phyloP scores from a whole-genome alignment of 2,888 invertebrate genomes.

The Mythimna ferrago region DNA sequence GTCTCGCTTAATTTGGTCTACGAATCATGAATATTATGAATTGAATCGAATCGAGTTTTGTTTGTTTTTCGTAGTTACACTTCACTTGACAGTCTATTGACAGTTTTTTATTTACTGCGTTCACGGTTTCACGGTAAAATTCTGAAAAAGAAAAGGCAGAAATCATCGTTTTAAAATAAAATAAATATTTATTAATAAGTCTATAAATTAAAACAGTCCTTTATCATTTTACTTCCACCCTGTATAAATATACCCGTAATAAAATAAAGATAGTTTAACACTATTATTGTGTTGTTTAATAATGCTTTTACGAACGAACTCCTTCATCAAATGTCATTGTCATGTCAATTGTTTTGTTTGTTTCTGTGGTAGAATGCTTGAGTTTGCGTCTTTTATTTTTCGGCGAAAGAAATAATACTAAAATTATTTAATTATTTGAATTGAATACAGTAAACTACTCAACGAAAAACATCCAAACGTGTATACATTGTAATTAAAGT shows the following conservation, averaged over 20 bases:
- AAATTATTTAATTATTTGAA: background rate
- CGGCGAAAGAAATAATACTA: background rate
- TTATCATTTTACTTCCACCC: background rate
- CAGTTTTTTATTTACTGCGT: slow-evolving; percentile 6
- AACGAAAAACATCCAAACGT: background rate
- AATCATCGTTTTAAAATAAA: background rate
- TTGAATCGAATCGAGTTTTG: background rate
- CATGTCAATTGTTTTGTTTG: slow-evolving; percentile 7
- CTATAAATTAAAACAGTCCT: background rate
- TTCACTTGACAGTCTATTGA: background rate
- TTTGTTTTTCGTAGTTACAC: slow-evolving; percentile 22
- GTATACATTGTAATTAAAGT: background rate
- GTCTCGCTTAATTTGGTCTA: background rate
- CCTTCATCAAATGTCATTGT: slow-evolving; percentile 12
- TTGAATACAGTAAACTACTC: background rate
- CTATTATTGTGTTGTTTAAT: background rate
- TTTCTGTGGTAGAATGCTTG: too few relatives aligned
- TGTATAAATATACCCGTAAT: too few relatives aligned
- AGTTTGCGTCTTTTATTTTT: background rate
- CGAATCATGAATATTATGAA: background rate
- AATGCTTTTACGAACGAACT: background rate
- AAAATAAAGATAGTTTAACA: background rate
- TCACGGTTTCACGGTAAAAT: slow-evolving; percentile 9
- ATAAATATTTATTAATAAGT: background rate
- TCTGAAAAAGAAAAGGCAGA: background rate